Percentiles rank a stretch among this genome's conserved stretches.
These are phyloP conservation scores for Quadriops clusia DNA, from an alignment of 2,888 invertebrate species.

Conservation along the genomic window DNA sequence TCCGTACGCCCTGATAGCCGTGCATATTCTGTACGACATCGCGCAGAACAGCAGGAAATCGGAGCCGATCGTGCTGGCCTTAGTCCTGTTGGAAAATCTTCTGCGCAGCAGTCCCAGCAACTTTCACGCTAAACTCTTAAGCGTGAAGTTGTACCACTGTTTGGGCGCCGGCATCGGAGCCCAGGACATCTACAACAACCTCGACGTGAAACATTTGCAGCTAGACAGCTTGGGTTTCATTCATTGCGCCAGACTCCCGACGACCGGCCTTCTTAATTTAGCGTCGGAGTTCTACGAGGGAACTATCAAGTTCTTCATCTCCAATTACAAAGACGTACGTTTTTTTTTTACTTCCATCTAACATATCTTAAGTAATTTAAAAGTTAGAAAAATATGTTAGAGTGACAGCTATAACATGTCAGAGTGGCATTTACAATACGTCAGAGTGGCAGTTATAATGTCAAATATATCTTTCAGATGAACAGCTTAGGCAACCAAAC, in stretches of 20 bases:
- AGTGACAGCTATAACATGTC: no score
- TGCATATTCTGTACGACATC: constrained; percentile 52
- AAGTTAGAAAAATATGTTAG: no score
- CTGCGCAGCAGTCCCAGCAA: constrained; percentile 72
- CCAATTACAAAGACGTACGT: constrained; percentile 80
- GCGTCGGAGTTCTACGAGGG: constrained; percentile 60
- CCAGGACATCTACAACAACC: constrained; percentile 57
- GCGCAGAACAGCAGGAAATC: constrained; percentile 43
- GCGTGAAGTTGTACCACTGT: constrained; percentile 68
- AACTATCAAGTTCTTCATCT: constrained; percentile 75
- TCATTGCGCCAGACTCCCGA: constrained; percentile 62
- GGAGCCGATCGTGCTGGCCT: constrained; percentile 48
- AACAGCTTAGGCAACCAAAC: no score
- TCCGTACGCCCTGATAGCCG: constrained; percentile 67
- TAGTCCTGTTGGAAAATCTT: constrained; percentile 61
- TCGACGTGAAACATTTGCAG: constrained; percentile 90
- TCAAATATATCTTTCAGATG: no score
- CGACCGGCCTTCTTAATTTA: constrained; percentile 57
- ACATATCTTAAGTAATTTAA: no score
- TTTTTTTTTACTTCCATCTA: no score
- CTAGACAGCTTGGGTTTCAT: constrained; percentile 83
- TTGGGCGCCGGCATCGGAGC: constrained; percentile 66
- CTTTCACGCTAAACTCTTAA: constrained; percentile 77
- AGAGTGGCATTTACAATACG: no score
- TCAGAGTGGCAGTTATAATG: no score